Evolutionary conservation across 30 jellyfish, hydroid and myxozoan genomes (phyloP).

Genomic region (Clytia hemisphaerica): DNA sequence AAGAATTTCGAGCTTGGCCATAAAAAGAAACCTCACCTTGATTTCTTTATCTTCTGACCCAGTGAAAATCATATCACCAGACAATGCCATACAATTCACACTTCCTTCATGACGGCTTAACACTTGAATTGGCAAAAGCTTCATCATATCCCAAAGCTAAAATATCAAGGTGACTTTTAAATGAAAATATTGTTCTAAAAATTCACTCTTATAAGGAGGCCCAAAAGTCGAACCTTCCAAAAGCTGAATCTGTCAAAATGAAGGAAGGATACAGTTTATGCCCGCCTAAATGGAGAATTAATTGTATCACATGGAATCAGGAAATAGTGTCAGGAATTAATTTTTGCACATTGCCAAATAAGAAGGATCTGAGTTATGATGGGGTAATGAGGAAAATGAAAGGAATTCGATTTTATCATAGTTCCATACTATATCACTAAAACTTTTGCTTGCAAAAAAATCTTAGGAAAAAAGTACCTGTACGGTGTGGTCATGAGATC

Average conservation of each 20-base stretch:
- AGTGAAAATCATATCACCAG: slow-evolving; percentile 80
- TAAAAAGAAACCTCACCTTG: slow-evolving; percentile 40
- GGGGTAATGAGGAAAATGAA: no score
- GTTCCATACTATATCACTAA: no score
- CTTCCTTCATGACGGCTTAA: slow-evolving; percentile 90
- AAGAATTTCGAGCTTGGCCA: not conserved
- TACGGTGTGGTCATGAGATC: slow-evolving; percentile 83
- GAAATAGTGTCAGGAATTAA: not conserved
- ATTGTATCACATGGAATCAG: not conserved
- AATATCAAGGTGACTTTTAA: no score
- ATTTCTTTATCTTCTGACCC: slow-evolving; percentile 98
- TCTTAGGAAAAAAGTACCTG: slow-evolving; percentile 46
- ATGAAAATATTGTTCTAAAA: no score
- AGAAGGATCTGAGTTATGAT: no score
- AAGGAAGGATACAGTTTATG: no score
- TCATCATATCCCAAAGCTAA: slow-evolving; percentile 89
- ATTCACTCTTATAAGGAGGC: no score
- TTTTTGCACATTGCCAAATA: no score
- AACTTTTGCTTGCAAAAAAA: no score
- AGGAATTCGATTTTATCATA: no score
- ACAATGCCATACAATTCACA: slow-evolving; percentile 81
- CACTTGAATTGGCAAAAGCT: slow-evolving; percentile 80
- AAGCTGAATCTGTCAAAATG: not conserved
- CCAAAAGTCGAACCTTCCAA: no score
- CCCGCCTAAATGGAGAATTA: not conserved